Base-by-base conservation (phyloP, 1,140 invertebrate species). In the Drosophila parvula region DNA sequence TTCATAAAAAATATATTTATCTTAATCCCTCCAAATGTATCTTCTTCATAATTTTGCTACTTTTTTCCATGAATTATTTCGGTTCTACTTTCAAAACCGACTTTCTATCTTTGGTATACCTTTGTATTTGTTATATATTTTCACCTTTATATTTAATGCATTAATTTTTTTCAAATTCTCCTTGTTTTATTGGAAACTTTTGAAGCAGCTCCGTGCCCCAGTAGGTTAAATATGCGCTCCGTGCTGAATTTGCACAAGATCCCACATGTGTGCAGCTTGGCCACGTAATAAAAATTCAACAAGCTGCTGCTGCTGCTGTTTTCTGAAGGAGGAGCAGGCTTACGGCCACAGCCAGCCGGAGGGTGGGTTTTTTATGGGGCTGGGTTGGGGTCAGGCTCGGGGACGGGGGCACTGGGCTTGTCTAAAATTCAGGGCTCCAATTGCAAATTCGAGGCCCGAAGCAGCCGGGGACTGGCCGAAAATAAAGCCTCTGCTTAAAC, bases 231-330 rank as follows among this genome's bases (percentile, higher is more conserved):
- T 51, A 9, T 53, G 8, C 3, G 14, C 41, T 30, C 30, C 34
- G 22, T 45, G 18, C 43, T 44, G 44, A 51, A 34, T 53, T 27
- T 61, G n/a, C 22, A 28, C 60, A 43, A 58, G 38, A 41, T 36
- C 9, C 30, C 48, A 27, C 69, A 28, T 76, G 69, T 85, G 74
- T 60, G 64, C 50, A 27, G 32, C 41, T 70, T 77, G 81, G 74
- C 69, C 81, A 81, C 82, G 82, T 81, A 78, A 85, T 86, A 85
- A 85, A 84, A 85, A 81, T 78, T 86, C 74, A 85, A 86, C 78
- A 79, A 85, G 74, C 69, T 86, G 69, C 63, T 51, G 10, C 40
- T 41, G 27, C 16, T 53, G 50, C 28, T 50, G n/a, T 32, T 74
- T 43, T 38, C 73, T 67, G 65, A 74, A 74, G 81, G 51, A 74